A percentile compares a stretch with the other conserved stretches of the same genome.
These are phyloP conservation scores for Papilio demoleus DNA, from an alignment of 2,888 invertebrate species.

Conservation along the genomic window DNA sequence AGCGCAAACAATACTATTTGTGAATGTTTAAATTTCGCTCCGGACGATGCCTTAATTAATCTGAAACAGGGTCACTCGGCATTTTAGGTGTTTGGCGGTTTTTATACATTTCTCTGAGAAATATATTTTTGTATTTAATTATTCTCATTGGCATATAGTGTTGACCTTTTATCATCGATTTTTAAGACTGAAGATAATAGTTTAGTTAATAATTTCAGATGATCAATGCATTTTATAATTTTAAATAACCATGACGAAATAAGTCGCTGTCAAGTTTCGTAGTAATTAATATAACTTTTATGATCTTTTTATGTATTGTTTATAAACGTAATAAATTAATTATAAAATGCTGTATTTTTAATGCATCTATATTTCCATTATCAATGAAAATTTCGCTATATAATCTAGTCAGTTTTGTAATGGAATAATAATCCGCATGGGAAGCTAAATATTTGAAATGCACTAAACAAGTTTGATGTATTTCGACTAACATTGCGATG, in stretches of 20 bases:
- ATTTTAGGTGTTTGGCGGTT: background rate
- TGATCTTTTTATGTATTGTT: too few species aligned
- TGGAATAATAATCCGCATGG: background rate
- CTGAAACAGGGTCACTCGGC: background rate
- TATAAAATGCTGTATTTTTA: background rate
- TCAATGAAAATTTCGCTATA: too few species aligned
- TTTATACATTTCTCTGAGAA: background rate
- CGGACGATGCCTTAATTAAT: conserved; percentile 8
- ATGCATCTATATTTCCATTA: background rate
- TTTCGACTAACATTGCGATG: too few species aligned
- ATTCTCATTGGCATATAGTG: background rate
- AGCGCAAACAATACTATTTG: background rate
- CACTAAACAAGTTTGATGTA: background rate
- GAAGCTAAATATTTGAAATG: background rate
- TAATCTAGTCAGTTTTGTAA: background rate
- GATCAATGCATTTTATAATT: background rate
- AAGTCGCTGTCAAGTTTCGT: too few species aligned
- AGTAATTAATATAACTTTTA: too few species aligned
- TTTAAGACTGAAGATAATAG: too few species aligned
- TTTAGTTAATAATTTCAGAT: too few species aligned
- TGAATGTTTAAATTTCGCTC: conserved; percentile 3
- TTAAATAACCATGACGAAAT: too few species aligned
- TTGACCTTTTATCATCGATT: too few species aligned
- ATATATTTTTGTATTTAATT: background rate
- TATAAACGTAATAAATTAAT: too few species aligned